Evolutionary conservation across 2,888 invertebrate genomes (phyloP).

Genomic region (Ommatoiulus sabulosus): DNA sequence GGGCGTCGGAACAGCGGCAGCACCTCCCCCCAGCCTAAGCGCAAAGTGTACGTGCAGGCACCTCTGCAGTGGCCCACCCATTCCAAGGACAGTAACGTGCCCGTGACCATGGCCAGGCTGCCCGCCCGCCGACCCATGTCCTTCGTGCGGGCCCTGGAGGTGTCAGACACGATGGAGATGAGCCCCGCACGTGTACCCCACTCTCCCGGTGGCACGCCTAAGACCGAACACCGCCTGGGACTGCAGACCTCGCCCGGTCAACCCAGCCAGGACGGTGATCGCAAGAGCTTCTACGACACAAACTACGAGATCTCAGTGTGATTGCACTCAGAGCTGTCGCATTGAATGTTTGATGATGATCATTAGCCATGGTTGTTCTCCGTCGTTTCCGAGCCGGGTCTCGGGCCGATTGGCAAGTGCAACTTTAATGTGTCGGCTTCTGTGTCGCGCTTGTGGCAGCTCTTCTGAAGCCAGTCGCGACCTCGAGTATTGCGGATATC

Average conservation of each 20-base stretch:
- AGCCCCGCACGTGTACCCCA: conserved; percentile 44
- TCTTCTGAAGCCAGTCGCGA: neutral
- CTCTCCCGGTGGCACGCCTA: conserved; percentile 57
- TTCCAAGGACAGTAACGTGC: neutral
- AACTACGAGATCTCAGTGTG: conserved; percentile 96
- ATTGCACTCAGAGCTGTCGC: conserved; percentile 64
- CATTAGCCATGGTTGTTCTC: neutral
- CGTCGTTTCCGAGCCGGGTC: neutral
- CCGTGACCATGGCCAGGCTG: conserved; percentile 63
- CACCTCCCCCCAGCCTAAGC: conserved; percentile 77
- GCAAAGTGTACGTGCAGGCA: conserved; percentile 67
- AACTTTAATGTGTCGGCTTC: neutral
- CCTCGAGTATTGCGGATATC: no score
- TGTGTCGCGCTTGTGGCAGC: neutral
- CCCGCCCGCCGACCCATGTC: conserved; percentile 80
- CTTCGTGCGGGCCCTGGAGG: conserved; percentile 88
- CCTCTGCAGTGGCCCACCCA: conserved; percentile 62
- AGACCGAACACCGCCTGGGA: conserved; percentile 57
- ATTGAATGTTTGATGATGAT: neutral
- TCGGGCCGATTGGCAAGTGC: neutral
- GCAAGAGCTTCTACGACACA: conserved; percentile 86
- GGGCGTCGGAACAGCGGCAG: conserved; percentile 69
- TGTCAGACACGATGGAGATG: conserved; percentile 80
- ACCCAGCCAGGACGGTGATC: conserved; percentile 56
- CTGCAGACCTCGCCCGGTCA: conserved; percentile 37